Evolutionary conservation across 2,797 vertebrate genomes (phyloP).

Genomic region (Sphenopsis melanotis): DNA sequence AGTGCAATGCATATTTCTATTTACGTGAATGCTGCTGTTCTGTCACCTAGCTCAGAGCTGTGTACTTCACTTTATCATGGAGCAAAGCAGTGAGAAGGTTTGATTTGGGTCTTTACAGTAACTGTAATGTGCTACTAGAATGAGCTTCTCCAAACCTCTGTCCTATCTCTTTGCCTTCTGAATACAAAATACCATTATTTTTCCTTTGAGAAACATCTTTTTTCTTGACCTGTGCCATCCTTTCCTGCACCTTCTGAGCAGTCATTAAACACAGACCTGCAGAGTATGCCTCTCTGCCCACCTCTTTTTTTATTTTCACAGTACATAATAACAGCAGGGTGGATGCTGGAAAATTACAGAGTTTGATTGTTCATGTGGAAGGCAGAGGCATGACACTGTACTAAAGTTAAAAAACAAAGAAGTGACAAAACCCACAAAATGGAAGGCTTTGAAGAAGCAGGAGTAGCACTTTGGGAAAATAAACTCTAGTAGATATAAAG

Average conservation of each 20-base stretch:
- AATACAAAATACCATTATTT: background rate
- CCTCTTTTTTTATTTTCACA: background rate
- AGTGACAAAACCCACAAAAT: background rate
- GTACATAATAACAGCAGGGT: background rate
- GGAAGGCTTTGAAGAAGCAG: background rate
- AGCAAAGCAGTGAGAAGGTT: background rate
- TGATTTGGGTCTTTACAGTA: background rate
- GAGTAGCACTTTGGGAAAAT: background rate
- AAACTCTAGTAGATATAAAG: background rate
- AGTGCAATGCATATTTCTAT: background rate
- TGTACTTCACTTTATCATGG: background rate
- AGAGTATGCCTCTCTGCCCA: background rate
- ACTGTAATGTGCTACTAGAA: background rate
- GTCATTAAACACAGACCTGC: background rate
- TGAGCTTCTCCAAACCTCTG: background rate
- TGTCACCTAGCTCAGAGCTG: background rate
- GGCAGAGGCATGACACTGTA: background rate
- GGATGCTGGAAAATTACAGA: background rate
- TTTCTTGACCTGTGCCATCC: background rate
- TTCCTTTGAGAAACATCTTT: background rate
- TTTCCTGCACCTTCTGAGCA: background rate
- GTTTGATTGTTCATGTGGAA: background rate
- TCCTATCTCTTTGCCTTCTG: background rate
- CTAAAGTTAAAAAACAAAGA: background rate
- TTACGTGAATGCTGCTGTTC: background rate